Evolutionary conservation across 1,140 invertebrate genomes (phyloP), one percentile per base, ranked within the genome.

Genomic region (Diabrotica virgifera): DNA sequence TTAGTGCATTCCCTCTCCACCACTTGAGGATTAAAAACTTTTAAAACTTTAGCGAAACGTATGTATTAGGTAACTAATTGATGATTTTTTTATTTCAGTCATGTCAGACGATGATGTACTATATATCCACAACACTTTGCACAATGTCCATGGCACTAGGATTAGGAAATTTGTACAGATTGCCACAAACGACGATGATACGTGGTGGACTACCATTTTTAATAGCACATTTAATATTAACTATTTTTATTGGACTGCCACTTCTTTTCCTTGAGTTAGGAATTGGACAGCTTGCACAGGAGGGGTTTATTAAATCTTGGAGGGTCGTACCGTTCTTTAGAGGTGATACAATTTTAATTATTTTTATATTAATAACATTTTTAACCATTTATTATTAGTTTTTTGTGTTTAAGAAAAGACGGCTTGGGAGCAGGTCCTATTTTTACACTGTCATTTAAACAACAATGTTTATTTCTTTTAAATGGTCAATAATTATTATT

Each of bases 301-400:
- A 86, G 75, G 90, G 90, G 54, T 85, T 89, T 12, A 87, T 90
- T 50, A 90, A 89, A 11, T 84, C 90, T 53, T 94, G 90, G 90
- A 83, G 87, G 68, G 89, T 91, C 63, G 89, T 90, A 38, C 91
- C 91, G 1, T 82, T 93, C 36, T 89, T 92, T 72, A 89, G 86
- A 86, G 91, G 90, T 90, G 72, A 71, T 24, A 24, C 4, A 24
- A 24, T 24, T 24, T 24, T 24, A 24, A 24, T 24, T 24, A 24
- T 24, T 24, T 24, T 24, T 24, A 24, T 24, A 24, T 24, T 24
- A 24, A 24, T 24, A 24, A 24, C 4, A 24, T 24, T 24, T 24
- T 24, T 24, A 24, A 24, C 24, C 24, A 24, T 24, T 24, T 24
- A 24, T 24, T 24, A 24, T 24, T 24, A 2, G 24, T 24, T 24